These are phyloP conservation scores for Scaptomyza montana DNA, from an alignment of 1,140 invertebrate species.

Conservation along the genomic window DNA sequence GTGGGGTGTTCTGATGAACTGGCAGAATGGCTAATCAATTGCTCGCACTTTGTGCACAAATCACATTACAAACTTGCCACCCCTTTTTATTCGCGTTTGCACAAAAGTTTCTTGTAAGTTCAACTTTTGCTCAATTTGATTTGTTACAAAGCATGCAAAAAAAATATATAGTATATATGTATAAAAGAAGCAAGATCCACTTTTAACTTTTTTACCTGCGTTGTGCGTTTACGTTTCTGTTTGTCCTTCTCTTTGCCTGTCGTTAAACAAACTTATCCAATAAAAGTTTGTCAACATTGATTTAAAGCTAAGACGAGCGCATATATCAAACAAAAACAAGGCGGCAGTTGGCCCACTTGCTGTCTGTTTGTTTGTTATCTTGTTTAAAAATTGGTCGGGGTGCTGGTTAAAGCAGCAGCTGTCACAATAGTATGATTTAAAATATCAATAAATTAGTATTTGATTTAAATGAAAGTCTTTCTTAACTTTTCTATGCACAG, in stretches of 20 bases:
- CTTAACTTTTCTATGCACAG: background rate
- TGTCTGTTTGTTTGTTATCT: constrained; percentile 35
- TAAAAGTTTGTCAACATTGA: constrained; percentile 84
- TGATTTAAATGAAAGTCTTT: background rate
- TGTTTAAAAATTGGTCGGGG: constrained; percentile 31
- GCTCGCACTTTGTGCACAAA: constrained; percentile 75
- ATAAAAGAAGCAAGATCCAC: constrained; percentile 24
- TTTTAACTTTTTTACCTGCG: constrained; percentile 73
- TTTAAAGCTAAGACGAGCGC: constrained; percentile 77
- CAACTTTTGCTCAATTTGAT: constrained; percentile 82
- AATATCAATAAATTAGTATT: background rate
- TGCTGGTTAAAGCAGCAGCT: background rate
- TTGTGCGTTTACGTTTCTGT: constrained; percentile 30
- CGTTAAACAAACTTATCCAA: constrained; percentile 84
- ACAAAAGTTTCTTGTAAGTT: constrained; percentile 47
- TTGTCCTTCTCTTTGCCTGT: constrained; percentile 57
- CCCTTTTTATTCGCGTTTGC: constrained; percentile 39
- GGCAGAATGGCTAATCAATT: constrained; percentile 78
- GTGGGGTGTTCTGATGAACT: constrained; percentile 53
- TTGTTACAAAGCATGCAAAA: constrained; percentile 64
- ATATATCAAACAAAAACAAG: constrained; percentile 61
- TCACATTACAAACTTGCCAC: constrained; percentile 81
- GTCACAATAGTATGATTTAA: background rate
- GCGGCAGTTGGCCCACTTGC: constrained; percentile 14
- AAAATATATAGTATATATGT: background rate